A percentile compares a stretch with the other conserved stretches of the same genome.
Conservation (phyloP, 2,113 vertebrate genomes). For the Brienomyrus brachyistius region DNA sequence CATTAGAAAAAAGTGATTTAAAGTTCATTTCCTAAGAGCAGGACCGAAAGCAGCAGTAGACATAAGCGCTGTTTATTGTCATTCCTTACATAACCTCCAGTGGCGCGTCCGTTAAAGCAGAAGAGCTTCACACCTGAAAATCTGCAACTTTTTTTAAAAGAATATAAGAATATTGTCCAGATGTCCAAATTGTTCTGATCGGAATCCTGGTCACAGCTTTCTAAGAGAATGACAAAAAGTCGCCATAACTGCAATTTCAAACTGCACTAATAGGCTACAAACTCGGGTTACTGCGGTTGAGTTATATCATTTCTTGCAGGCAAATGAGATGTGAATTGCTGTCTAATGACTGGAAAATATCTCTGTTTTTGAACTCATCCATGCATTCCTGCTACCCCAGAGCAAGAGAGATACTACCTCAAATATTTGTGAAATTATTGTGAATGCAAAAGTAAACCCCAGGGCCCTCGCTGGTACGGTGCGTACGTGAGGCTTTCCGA, state of each 20-base stretch:
- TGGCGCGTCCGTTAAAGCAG: not conserved
- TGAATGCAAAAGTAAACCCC: not conserved
- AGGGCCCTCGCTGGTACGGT: not conserved
- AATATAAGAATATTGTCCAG: not conserved
- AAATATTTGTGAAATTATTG: slow-evolving; percentile 12
- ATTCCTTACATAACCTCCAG: not conserved
- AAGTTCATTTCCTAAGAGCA: not conserved
- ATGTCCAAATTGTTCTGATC: not conserved
- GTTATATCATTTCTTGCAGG: slow-evolving; percentile 10
- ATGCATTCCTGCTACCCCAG: slow-evolving; percentile 2
- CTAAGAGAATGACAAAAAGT: not conserved
- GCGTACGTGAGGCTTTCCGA: not conserved
- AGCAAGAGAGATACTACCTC: not conserved
- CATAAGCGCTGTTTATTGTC: not conserved
- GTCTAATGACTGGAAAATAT: slow-evolving; percentile 10
- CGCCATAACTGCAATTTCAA: not conserved
- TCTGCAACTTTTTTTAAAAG: not conserved
- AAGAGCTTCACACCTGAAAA: not conserved
- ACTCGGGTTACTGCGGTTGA: slow-evolving; percentile 4
- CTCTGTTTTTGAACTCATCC: not conserved
- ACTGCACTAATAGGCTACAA: slow-evolving; percentile 3
- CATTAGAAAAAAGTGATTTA: not conserved
- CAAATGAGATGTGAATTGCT: slow-evolving; percentile 16
- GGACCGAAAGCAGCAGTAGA: not conserved
- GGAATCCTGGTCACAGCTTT: not conserved